Percentiles rank a stretch among this genome's conserved stretches.
Conservation (phyloP, 2,113 vertebrate genomes). For the Paedocypris sp. region DNA sequence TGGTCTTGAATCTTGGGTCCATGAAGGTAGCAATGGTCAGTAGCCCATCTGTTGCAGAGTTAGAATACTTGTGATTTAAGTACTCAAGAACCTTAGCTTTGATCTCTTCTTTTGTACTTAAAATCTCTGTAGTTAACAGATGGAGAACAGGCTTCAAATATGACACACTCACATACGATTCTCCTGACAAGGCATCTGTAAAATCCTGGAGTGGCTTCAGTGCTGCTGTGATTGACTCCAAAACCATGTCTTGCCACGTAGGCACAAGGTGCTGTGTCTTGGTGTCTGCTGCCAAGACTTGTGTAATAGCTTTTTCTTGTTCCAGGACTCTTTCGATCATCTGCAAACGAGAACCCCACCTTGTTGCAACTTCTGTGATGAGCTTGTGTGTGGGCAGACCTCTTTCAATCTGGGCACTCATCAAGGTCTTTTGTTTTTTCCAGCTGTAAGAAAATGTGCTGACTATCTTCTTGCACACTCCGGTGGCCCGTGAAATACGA, state of each 20-base stretch:
- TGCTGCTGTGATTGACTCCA: background rate
- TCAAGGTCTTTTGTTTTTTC: background rate
- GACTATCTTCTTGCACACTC: background rate
- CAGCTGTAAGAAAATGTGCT: background rate
- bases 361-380: background rate
- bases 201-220: background rate
- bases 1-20: conserved; percentile 10
- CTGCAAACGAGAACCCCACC: background rate
- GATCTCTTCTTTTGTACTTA: background rate
- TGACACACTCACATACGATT: background rate
- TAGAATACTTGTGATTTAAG: too few relatives aligned
- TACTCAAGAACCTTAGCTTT: background rate
- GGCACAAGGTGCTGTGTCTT: conserved; percentile 1
- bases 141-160: background rate
- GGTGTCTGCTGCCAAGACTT: background rate
- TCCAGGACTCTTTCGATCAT: background rate
- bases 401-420: background rate
- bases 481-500: background rate
- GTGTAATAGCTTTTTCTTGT: conserved; percentile 2
- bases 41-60: conserved; percentile 18
- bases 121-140: background rate
- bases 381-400: background rate
- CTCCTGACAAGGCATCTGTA: background rate
- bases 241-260: conserved; percentile 9
- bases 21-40: conserved; percentile 7